Base-by-base conservation (phyloP, 2,888 invertebrate species). In the Macrophya annulata region DNA sequence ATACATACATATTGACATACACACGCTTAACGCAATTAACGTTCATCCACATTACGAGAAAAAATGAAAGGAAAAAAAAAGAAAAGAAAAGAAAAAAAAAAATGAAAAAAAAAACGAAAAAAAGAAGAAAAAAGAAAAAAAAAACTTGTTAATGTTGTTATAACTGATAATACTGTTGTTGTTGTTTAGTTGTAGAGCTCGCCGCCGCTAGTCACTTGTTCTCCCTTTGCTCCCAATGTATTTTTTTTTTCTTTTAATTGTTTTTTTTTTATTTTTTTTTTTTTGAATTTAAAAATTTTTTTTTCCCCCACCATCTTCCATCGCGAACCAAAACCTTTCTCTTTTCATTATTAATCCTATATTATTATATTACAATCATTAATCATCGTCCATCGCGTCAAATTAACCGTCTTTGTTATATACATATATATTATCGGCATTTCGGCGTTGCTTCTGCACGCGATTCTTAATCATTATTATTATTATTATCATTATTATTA, bases 181-280 rank as follows among this genome's bases (percentile, higher is more conserved):
- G 93, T 93, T 93, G 93, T 93, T 93, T 93, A 93, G 93, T 93
- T 93, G 93, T 93, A 93, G 93, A 93, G 93, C 93, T 93, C 93
- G 93, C 93, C 93, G 93, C 93, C 93, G 93, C 93, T 93, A 93
- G 93, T 93, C 93, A 93, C 93, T 93, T 90, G 86, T 84, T 87
- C 87, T 87, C 87, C 86, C 59, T 84, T 85, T 65, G 62, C 77
- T 85, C 85, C 85, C 84, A 83, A 86, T 79, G 31, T 31, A 3
- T 31, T 31, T 48, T 48, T 48, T 48, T 12, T 74, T 48, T 76
- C 76, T 12, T 74, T 48, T 76, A 48, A 45, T 76, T n/a, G 17
- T 25, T 10, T 48, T 48, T 10, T 48, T 48, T 10, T 31, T 48
- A 40, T 71, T 71, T 43, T 12, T 21, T 55, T 31, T 55, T n/a